Conservation (phyloP, 2,888 invertebrate genomes). For the Philereme vetulata region DNA sequence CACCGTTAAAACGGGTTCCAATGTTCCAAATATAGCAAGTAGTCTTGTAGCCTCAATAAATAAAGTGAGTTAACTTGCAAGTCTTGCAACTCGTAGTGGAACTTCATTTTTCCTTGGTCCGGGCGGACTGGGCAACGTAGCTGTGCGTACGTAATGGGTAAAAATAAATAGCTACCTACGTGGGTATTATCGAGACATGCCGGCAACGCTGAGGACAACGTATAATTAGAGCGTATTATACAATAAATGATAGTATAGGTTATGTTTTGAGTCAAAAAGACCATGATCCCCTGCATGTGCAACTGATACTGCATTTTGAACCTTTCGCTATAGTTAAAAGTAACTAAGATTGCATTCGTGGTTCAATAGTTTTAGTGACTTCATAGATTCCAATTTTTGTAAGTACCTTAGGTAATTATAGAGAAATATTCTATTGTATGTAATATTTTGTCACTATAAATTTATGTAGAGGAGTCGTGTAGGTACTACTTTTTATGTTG, state of each 20-base stretch:
- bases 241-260: constrained; percentile 48
- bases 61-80: constrained; percentile 35
- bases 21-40: constrained; percentile 42
- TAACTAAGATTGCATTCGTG: too few relatives aligned
- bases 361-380: too few relatives aligned
- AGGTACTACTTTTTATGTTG: too few relatives aligned
- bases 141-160: constrained; percentile 82
- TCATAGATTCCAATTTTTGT: too few relatives aligned
- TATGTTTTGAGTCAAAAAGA: constrained; percentile 41
- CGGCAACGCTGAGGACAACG: constrained; percentile 74
- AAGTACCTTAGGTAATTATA: too few relatives aligned
- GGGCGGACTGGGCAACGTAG: constrained; percentile 70
- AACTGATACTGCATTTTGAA: neutral
- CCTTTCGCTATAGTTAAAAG: neutral
- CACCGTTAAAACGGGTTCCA: constrained; percentile 44
- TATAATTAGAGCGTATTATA: constrained; percentile 76
- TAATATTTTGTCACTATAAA: too few relatives aligned
- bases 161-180: constrained; percentile 74
- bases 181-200: constrained; percentile 80
- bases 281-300: constrained; percentile 1
- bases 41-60: constrained; percentile 48
- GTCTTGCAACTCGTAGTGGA: constrained; percentile 41
- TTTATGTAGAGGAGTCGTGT: too few relatives aligned
- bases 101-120: constrained; percentile 70
- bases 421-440: too few relatives aligned